These are phyloP conservation scores for Brenthis daphne DNA, from an alignment of 2,888 invertebrate species.

Conservation along the genomic window DNA sequence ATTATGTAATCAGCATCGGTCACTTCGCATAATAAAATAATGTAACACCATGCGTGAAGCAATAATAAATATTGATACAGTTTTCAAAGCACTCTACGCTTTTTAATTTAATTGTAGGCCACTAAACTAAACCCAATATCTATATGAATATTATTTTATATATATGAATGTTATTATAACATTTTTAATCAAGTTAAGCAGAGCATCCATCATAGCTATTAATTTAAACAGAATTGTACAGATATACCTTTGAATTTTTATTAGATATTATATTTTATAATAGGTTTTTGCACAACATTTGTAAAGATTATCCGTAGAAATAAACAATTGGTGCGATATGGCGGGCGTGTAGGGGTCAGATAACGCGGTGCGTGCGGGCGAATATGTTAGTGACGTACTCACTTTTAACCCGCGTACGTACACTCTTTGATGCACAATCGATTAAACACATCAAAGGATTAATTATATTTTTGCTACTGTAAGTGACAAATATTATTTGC, in stretches of 20 bases:
- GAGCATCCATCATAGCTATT: too few species aligned
- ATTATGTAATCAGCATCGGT: too few species aligned
- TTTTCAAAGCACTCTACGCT: too few species aligned
- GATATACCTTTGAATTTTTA: conserved; percentile 13
- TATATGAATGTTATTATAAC: too few species aligned
- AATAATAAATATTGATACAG: too few species aligned
- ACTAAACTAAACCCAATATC: too few species aligned
- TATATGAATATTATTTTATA: too few species aligned
- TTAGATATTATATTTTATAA: conserved; percentile 31
- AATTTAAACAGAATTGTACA: too few species aligned
- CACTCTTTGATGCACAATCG: conserved; percentile 39
- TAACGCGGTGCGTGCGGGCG: conserved; percentile 65
- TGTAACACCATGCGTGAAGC: too few species aligned
- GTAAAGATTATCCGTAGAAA: conserved; percentile 67
- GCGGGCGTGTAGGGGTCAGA: conserved; percentile 55
- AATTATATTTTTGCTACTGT: conserved; percentile 29
- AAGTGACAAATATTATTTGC: conserved; percentile 31
- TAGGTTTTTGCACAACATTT: conserved; percentile 45
- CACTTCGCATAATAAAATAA: too few species aligned
- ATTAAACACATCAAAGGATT: conserved; percentile 40
- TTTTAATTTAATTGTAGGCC: too few species aligned
- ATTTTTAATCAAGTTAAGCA: too few species aligned
- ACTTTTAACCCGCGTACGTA: conserved; percentile 56
- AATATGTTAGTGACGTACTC: conserved; percentile 68
- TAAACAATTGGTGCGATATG: conserved; percentile 61